Percentiles rank a stretch among this genome's conserved stretches.
Evolutionary conservation across 2,113 vertebrate genomes (phyloP).

Genomic region (Nicator chloris): DNA sequence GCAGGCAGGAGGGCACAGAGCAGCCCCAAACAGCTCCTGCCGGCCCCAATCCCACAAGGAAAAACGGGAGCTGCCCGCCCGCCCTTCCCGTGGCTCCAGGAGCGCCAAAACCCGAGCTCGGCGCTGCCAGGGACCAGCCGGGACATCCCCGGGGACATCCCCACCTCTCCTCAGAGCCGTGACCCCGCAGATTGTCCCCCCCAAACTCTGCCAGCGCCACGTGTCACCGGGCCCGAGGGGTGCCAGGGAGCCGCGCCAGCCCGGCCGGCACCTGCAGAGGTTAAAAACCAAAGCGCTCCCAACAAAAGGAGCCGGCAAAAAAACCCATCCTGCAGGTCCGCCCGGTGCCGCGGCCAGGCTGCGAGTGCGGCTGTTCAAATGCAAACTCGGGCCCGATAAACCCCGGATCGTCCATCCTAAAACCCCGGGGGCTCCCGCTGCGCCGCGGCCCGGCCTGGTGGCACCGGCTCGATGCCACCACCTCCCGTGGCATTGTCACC

Average conservation of each 20-base stretch:
- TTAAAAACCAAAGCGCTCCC: neutral
- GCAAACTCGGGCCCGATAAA: neutral
- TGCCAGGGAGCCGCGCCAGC: neutral
- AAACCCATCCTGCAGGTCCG: neutral
- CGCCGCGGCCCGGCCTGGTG: neutral
- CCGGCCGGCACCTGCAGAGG: neutral
- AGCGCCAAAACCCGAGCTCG: neutral
- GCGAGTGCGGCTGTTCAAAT: neutral
- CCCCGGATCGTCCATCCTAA: neutral
- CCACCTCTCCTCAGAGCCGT: neutral
- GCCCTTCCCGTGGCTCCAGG: rapidly evolving
- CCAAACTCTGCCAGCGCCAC: rapidly evolving
- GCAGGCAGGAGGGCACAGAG: neutral
- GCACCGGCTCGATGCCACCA: neutral
- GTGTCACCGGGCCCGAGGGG: rapidly evolving
- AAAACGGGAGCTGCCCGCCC: neutral
- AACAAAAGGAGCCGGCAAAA: neutral
- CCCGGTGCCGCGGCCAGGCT: neutral
- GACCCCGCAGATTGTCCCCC: neutral
- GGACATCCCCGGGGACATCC: neutral
- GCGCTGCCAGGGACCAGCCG: neutral
- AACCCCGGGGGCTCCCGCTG: neutral
- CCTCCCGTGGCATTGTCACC: neutral
- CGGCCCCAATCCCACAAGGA: rapidly evolving
- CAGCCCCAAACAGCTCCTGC: neutral